A percentile compares a stretch with the other conserved stretches of the same genome.
Evolutionary conservation across 2,113 vertebrate genomes (phyloP).

Genomic region (Lagopus leucura): DNA sequence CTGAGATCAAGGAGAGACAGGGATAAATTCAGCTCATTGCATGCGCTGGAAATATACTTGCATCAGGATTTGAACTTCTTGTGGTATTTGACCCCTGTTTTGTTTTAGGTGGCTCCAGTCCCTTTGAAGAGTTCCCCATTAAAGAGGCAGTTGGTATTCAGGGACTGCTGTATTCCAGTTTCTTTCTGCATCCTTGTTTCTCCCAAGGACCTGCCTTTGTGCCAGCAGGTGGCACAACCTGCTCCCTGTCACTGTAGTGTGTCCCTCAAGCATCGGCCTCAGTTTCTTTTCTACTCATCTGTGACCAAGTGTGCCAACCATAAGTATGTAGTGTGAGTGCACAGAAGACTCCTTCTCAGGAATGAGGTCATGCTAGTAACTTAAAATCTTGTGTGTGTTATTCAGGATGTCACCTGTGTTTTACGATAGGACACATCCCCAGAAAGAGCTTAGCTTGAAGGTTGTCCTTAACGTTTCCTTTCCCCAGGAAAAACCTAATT

Average conservation of each 20-base stretch:
- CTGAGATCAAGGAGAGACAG: not conserved
- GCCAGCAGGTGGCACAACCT: fast-evolving
- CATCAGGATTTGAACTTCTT: not conserved
- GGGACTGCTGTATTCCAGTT: fast-evolving
- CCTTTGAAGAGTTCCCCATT: not conserved
- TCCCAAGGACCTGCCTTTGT: not conserved
- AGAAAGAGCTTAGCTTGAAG: not conserved
- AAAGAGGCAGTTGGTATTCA: not conserved
- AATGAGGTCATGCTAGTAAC: not conserved
- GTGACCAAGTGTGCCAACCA: not conserved
- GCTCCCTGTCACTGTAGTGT: fast-evolving
- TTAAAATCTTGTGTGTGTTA: not conserved
- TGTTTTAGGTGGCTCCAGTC: not conserved
- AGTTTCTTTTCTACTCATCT: not conserved
- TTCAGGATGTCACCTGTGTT: not conserved
- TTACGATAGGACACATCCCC: not conserved
- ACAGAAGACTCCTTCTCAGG: not conserved
- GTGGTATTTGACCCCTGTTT: not conserved
- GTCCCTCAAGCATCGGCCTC: not conserved
- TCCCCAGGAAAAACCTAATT: not conserved
- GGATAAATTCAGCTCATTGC: not conserved
- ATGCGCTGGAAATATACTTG: not conserved
- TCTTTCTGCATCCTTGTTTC: not conserved
- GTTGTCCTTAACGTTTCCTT: not conserved
- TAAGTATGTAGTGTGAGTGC: fast-evolving